Evolutionary conservation across 2,113 vertebrate species (phyloP).

Genomic region (Anhinga rufa): DNA sequence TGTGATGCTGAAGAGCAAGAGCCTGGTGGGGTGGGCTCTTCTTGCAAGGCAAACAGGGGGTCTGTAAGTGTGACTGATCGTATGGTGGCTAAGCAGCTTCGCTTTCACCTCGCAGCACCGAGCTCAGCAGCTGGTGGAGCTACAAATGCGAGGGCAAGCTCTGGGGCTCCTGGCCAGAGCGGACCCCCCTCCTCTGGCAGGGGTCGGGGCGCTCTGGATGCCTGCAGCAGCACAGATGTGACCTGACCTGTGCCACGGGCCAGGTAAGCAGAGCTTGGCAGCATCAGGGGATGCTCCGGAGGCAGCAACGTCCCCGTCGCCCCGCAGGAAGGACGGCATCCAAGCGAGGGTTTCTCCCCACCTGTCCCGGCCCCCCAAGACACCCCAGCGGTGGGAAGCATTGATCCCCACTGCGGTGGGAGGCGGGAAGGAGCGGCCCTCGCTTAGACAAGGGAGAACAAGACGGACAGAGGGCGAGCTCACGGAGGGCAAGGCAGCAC

Average conservation of each 20-base stretch:
- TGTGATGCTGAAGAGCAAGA: not conserved
- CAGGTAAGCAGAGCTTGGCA: not conserved
- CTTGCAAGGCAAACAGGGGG: not conserved
- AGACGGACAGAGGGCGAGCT: not conserved
- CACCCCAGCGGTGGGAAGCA: not conserved
- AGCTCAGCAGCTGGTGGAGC: not conserved
- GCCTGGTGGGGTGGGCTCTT: not conserved
- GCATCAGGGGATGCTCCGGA: not conserved
- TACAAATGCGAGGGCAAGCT: not conserved
- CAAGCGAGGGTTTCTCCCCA: not conserved
- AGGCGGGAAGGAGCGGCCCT: not conserved
- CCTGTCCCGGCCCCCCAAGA: rapidly evolving
- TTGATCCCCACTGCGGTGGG: not conserved
- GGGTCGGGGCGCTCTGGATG: no score
- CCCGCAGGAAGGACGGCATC: not conserved
- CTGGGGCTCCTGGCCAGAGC: not conserved
- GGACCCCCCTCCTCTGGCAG: not conserved
- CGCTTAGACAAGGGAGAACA: rapidly evolving
- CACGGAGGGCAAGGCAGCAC: rapidly evolving
- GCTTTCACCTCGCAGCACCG: not conserved
- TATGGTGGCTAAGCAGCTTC: not conserved
- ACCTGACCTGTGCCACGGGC: not conserved
- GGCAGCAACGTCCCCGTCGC: not conserved
- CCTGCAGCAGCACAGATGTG: not conserved
- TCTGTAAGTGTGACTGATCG: not conserved